A percentile compares a stretch with the other conserved stretches of the same genome.
phyloP scores from a whole-genome alignment of 2,797 vertebrate genomes.

The Streptopelia turtur region DNA sequence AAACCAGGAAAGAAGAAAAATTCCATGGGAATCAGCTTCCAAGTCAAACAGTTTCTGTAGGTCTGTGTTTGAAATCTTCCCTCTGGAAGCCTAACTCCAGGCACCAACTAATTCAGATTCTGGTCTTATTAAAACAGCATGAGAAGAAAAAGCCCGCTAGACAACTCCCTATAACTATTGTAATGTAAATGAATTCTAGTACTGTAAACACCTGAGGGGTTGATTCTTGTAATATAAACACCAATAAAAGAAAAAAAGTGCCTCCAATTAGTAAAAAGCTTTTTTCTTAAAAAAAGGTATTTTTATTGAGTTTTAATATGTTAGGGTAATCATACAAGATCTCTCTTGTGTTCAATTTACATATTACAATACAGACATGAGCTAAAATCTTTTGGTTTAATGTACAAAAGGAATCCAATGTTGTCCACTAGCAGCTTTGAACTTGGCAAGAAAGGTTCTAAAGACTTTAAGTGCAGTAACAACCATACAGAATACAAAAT shows the following conservation, averaged over 20 bases:
- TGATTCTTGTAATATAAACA: constrained; percentile 1
- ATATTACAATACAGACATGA: constrained; percentile 85
- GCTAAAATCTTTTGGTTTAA: constrained; percentile 84
- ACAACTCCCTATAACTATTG: neutral
- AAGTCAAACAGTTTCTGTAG: constrained; percentile 60
- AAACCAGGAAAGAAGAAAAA: constrained; percentile 53
- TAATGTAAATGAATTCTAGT: constrained; percentile 15
- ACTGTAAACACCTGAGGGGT: neutral
- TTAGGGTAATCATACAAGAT: constrained; percentile 86
- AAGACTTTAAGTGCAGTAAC: constrained; percentile 82
- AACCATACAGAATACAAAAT: constrained; percentile 75
- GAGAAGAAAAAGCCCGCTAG: neutral
- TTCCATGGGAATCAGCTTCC: constrained; percentile 47
- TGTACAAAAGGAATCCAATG: constrained; percentile 85
- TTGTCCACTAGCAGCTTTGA: constrained; percentile 89
- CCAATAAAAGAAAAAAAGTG: neutral
- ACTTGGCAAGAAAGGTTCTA: constrained; percentile 85
- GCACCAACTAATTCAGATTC: constrained; percentile 35
- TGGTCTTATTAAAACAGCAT: constrained; percentile 36
- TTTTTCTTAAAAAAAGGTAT: constrained; percentile 79
- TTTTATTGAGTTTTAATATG: constrained; percentile 90
- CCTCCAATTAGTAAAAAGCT: neutral
- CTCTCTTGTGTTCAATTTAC: constrained; percentile 88
- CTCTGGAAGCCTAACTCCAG: constrained; percentile 33
- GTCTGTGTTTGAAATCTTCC: constrained; percentile 64